Percentiles rank a stretch among this genome's conserved stretches.
These are phyloP conservation scores for Ophthalmotilapia sp. DNA, from an alignment of 2,113 vertebrate species.

Conservation along the genomic window DNA sequence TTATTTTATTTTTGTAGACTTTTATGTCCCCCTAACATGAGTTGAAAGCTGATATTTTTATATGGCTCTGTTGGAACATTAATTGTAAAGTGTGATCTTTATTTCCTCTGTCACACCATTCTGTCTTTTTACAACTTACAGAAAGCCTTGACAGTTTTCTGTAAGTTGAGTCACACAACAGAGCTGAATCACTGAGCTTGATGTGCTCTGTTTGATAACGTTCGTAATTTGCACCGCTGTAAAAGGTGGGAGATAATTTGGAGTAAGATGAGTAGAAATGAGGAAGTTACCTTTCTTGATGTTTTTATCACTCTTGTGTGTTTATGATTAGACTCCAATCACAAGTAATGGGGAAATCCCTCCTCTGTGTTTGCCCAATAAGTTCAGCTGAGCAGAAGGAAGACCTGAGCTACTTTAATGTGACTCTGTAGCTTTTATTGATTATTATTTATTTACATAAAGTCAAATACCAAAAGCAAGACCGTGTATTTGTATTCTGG, in stretches of 20 bases:
- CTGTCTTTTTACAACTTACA: background rate
- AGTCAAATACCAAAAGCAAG: too few species aligned
- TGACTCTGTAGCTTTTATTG: background rate
- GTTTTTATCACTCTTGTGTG: background rate
- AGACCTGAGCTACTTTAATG: background rate
- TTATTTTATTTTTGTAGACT: background rate
- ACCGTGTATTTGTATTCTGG: rapidly evolving
- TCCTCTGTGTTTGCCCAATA: background rate
- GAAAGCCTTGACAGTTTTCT: background rate
- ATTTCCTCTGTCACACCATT: background rate
- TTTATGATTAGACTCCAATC: background rate
- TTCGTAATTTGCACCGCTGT: slow-evolving; percentile 3
- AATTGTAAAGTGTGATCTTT: background rate
- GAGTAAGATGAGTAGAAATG: rapidly evolving
- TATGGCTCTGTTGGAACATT: background rate
- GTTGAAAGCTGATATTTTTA: background rate
- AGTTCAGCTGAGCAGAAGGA: background rate
- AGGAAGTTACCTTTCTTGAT: background rate
- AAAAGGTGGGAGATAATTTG: background rate
- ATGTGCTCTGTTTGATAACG: background rate
- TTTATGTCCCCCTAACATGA: background rate
- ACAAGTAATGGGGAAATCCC: background rate
- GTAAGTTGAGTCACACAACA: background rate
- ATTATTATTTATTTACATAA: background rate
- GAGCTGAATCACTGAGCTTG: background rate